Base-by-base conservation (phyloP, 2,888 invertebrate genomes). In the Hemaris fuciformis region DNA sequence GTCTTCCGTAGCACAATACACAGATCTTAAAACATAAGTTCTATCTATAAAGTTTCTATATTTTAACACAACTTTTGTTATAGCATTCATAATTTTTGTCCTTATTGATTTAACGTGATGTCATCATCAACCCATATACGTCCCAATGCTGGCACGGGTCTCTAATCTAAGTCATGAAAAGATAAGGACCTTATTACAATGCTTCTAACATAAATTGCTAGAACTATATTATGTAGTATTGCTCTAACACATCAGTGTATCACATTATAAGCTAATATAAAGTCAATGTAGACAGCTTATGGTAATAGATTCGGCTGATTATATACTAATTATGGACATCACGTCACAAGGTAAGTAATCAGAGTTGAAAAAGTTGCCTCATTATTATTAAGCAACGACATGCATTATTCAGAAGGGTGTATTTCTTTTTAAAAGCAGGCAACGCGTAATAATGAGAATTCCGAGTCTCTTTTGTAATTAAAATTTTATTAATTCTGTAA, bases 271-370 rank as follows among this genome's bases (percentile, higher is more conserved):
- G 45, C 22, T 53, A 53, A 53, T 31, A 3, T 7, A 4, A 31
- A 18, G 10, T 31, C 53, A 53, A 8, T 41, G 41, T 22, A 23
- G 57, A 38, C 34, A 13, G 38, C 57, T 57, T 57, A 38, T 41
- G 57, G 22, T 57, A 57, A 38, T 38, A 57, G 38, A 38, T 13
- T 22, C 6, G n/a, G 38, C 5, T 41, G 57, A 57, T 57, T 67
- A 67, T 62, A 65, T 62, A 68, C 77, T 79, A 69, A 76, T 67
- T 70, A 82, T 79, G 75, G 64, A 74, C 62, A 70, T 75, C 83
- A 81, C 82, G 84, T 79, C 67, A 71, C 46, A 62, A 68, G 71
- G 74, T 77, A 73, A 70, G 73, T 80, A 84, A 82, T 78, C 77
- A 80, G 74, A 80, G 74, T 77, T 77, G 72, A 76, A 78, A n/a